phyloP scores from a whole-genome alignment of 1,140 invertebrate species.

The Saccostrea glomerata region DNA sequence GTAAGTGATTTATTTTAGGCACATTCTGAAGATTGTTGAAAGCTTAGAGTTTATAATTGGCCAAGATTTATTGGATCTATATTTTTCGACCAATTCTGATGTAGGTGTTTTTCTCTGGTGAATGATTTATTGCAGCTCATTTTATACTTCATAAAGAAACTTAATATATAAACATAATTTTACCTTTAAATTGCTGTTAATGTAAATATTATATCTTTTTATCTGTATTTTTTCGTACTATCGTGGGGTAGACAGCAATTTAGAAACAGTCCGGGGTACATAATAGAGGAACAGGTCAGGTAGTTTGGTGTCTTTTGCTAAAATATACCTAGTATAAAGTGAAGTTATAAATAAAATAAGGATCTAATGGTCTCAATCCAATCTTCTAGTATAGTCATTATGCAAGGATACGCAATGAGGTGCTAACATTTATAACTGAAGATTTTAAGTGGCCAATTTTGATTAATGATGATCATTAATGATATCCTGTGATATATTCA shows the following conservation, averaged over 20 bases:
- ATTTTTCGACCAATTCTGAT: not conserved
- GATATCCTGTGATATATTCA: constrained; percentile 30
- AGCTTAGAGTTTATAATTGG: constrained; percentile 15
- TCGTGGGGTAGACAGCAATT: not conserved
- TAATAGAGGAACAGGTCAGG: not conserved
- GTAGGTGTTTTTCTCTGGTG: not conserved
- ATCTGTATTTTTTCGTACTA: not conserved
- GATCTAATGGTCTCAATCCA: not conserved
- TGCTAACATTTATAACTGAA: not conserved
- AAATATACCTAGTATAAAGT: not conserved
- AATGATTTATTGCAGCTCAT: constrained; percentile 20
- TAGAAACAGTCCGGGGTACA: not conserved
- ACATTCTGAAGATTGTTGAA: constrained; percentile 24
- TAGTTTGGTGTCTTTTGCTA: not conserved
- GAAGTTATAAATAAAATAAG: not conserved
- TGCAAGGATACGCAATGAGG: constrained; percentile 5
- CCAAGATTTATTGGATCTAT: not conserved
- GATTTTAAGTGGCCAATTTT: constrained; percentile 34
- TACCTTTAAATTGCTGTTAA: not conserved
- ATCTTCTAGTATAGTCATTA: not conserved
- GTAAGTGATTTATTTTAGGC: constrained; percentile 1
- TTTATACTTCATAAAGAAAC: not conserved
- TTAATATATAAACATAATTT: not conserved
- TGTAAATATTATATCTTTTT: constrained; percentile 3
- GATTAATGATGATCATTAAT: constrained; percentile 15